Percentiles rank a stretch among this genome's conserved stretches.
Conservation (phyloP, 2,113 vertebrate genomes). For the Silurus asotus region DNA sequence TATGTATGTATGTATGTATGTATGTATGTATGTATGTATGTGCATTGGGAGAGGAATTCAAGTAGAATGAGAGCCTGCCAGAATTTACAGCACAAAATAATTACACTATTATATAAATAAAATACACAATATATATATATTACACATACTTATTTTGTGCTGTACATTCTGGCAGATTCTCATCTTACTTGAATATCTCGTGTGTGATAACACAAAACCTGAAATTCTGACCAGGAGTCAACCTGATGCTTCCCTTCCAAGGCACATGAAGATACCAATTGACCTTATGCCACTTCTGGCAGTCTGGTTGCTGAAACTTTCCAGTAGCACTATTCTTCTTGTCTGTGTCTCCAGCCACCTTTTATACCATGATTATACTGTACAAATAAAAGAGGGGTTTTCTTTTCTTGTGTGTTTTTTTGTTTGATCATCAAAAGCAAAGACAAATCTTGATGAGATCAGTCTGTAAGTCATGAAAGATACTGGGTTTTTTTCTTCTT, state of each 20-base stretch:
- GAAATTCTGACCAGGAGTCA: background rate
- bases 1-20: no score
- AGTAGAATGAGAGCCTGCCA: no score
- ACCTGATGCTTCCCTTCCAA: constrained; percentile 23
- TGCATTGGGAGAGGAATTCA: no score
- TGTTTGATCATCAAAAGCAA: background rate
- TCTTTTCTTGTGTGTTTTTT: constrained; percentile 6
- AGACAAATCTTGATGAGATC: background rate
- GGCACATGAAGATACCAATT: constrained; percentile 10
- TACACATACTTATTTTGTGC: background rate
- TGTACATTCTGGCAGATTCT: constrained; percentile 15
- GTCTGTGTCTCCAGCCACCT: constrained; percentile 49
- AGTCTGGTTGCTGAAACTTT: constrained; percentile 55
- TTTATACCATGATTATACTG: constrained; percentile 63
- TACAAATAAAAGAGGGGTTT: constrained; percentile 68
- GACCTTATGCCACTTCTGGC: constrained; percentile 3
- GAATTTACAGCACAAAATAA: no score
- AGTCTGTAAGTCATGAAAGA: background rate
- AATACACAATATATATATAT: background rate
- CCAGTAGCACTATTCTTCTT: constrained; percentile 60
- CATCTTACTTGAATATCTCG: constrained; percentile 22
- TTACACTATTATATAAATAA: no score
- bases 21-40: background rate
- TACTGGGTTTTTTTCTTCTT: background rate
- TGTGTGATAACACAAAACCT: background rate